Percentiles rank a stretch among this genome's conserved stretches.
These are phyloP conservation scores for Himalopsyche japonica DNA, from an alignment of 2,888 invertebrate genomes.

Conservation along the genomic window DNA sequence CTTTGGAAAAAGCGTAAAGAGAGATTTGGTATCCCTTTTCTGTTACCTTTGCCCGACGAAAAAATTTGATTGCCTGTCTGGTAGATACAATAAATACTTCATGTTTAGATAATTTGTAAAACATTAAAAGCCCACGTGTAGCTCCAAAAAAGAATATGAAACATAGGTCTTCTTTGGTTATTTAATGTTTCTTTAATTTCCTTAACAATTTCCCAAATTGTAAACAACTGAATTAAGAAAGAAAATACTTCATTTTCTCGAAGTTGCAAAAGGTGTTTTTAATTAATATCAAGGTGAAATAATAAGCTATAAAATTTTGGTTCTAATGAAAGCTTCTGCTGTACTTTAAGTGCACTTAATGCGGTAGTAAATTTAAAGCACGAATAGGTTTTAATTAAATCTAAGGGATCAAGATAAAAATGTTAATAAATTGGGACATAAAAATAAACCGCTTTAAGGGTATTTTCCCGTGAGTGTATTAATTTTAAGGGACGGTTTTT, in stretches of 20 bases:
- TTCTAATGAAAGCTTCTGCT: not conserved
- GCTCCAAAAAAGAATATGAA: no score
- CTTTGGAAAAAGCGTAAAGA: no score
- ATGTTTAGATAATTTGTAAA: no score
- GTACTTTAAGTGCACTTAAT: not conserved
- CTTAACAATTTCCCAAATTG: no score
- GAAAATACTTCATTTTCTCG: not conserved
- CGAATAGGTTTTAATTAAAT: not conserved
- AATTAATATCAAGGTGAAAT: not conserved
- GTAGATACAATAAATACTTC: no score
- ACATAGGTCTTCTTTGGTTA: no score
- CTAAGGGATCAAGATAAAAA: not conserved
- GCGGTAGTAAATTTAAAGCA: not conserved
- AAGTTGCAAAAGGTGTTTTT: not conserved
- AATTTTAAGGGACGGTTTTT: not conserved
- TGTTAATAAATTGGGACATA: not conserved
- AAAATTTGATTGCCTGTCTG: no score
- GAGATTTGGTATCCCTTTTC: no score
- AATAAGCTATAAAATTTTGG: not conserved
- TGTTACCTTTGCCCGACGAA: no score
- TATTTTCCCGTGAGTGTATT: not conserved
- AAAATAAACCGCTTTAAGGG: not conserved
- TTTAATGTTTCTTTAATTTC: no score
- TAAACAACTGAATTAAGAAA: not conserved
- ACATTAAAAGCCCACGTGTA: no score